Percentiles rank a stretch among this genome's conserved stretches.
Evolutionary conservation across 1,140 invertebrate genomes (phyloP).

Genomic region (Teleogryllus occipitalis): DNA sequence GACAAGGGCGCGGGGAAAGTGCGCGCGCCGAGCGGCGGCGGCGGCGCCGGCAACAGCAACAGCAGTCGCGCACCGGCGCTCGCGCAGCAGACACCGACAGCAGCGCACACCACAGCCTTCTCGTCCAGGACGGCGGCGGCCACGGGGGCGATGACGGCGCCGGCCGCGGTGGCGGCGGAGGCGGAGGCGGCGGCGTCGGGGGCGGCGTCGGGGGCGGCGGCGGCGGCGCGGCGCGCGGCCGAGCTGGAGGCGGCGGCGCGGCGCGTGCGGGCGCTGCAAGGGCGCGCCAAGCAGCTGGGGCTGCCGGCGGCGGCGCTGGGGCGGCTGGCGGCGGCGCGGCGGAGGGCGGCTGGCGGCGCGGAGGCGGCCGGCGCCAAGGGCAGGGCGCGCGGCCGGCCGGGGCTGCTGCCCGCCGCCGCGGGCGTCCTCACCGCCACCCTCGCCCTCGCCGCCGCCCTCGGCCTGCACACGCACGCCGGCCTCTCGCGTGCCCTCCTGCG

Average conservation of each 20-base stretch:
- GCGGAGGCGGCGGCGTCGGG: background rate
- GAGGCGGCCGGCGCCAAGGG: no score
- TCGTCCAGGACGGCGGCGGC: background rate
- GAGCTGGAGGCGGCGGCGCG: constrained; percentile 17
- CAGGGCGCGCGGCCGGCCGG: background rate
- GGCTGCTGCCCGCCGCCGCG: constrained; percentile 8
- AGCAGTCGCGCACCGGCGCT: no score
- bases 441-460: constrained; percentile 16
- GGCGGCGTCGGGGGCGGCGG: background rate
- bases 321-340: background rate
- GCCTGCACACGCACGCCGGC: constrained; percentile 19
- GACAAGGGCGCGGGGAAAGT: no score
- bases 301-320: background rate
- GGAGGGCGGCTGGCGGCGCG: background rate
- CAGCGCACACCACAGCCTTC: background rate
- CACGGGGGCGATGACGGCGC: background rate
- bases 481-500: constrained; percentile 19
- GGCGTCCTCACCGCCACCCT: constrained; percentile 18
- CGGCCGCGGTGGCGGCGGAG: background rate
- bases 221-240: background rate
- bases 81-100: no score
- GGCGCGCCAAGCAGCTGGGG: constrained; percentile 18
- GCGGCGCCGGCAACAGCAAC: no score
- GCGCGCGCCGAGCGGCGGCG: no score
- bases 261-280: constrained; percentile 13